Evolutionary conservation across 2,797 vertebrate genomes (phyloP).

Genomic region (Clarias fuscus): DNA sequence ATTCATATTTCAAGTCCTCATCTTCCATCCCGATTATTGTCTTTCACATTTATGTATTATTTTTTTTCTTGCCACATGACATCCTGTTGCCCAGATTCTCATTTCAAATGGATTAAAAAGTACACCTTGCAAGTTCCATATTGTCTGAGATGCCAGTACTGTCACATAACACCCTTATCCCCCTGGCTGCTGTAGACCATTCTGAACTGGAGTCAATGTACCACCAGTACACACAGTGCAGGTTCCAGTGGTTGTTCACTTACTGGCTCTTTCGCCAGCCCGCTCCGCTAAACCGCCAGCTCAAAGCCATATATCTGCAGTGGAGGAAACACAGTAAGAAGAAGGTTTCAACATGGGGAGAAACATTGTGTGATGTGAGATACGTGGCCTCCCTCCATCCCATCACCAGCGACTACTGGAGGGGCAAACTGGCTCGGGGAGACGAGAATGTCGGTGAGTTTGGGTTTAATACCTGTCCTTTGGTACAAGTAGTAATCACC

Average conservation of each 20-base stretch:
- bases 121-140: not conserved
- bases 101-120: not conserved
- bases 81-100: not conserved
- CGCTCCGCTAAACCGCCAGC: constrained; percentile 53
- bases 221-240: constrained; percentile 55
- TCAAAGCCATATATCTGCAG: constrained; percentile 62
- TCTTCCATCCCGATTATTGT: not conserved
- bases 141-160: no score
- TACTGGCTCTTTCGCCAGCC: constrained; percentile 68
- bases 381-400: constrained; percentile 68
- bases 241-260: constrained; percentile 67
- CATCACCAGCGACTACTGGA: constrained; percentile 66
- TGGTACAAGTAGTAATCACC: not conserved
- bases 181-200: constrained; percentile 43
- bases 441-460: constrained; percentile 62
- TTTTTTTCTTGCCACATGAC: not conserved
- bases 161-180: not conserved
- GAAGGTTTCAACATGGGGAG: constrained; percentile 62
- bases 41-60: not conserved
- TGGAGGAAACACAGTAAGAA: constrained; percentile 61
- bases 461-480: not conserved
- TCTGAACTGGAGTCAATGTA: constrained; percentile 62
- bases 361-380: constrained; percentile 57
- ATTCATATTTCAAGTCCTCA: not conserved
- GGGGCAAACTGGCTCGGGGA: constrained; percentile 60